Percentiles rank a stretch among this genome's conserved stretches.
phyloP scores from a whole-genome alignment of 2,888 invertebrate genomes.

The Sclerodermus sp. region DNA sequence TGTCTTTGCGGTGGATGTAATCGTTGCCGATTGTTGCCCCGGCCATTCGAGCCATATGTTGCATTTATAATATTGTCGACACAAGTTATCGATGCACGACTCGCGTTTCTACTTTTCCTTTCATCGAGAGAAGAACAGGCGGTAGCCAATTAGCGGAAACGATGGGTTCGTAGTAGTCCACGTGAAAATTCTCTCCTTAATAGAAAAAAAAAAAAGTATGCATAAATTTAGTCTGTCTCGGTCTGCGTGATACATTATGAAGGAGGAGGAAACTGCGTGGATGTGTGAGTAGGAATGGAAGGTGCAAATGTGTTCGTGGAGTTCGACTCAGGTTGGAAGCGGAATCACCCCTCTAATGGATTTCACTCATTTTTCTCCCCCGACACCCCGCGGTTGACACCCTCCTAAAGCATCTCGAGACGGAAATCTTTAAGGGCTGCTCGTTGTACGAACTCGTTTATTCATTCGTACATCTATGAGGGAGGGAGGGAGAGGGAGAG shows the following conservation, averaged over 20 bases:
- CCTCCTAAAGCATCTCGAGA: constrained; percentile 29
- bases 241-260: background rate
- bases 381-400: constrained; percentile 39
- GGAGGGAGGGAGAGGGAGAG: background rate
- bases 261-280: constrained; percentile 1
- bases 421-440: constrained; percentile 30
- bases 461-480: constrained; percentile 18
- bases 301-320: constrained; percentile 15
- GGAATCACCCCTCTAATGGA: constrained; percentile 50
- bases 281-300: constrained; percentile 6
- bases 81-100: constrained; percentile 1
- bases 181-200: too few species aligned
- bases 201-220: too few species aligned
- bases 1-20: constrained; percentile 24
- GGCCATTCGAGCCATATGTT: constrained; percentile 24
- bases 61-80: background rate
- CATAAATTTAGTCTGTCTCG: constrained; percentile 10
- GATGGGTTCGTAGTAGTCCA: too few species aligned
- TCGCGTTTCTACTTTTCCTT: constrained; percentile 1
- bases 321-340: constrained; percentile 47
- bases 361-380: constrained; percentile 58
- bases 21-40: constrained; percentile 28
- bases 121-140: background rate
- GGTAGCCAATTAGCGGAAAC: too few species aligned
- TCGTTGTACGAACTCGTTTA: constrained; percentile 18